A percentile compares a stretch with the other conserved stretches of the same genome.
These are phyloP conservation scores for Ptilonorhynchus violaceus DNA, from an alignment of 2,113 vertebrate species.

Conservation along the genomic window DNA sequence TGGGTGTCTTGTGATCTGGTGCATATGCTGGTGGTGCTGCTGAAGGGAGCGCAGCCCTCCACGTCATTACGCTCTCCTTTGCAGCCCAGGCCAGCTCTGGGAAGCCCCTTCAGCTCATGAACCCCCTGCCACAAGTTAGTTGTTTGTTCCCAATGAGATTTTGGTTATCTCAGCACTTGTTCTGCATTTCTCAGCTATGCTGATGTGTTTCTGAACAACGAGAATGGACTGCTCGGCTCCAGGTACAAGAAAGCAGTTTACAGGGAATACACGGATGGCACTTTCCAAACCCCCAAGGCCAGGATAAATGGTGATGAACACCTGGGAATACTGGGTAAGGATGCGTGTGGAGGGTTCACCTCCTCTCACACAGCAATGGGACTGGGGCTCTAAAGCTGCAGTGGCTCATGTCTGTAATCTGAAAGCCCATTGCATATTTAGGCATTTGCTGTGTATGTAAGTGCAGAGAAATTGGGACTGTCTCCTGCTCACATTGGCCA, in stretches of 20 bases:
- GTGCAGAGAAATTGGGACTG: neutral
- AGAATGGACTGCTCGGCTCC: constrained; percentile 72
- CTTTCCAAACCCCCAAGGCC: constrained; percentile 63
- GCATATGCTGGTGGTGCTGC: neutral
- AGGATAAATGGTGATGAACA: constrained; percentile 64
- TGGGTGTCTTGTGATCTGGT: neutral
- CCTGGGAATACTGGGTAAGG: constrained; percentile 76
- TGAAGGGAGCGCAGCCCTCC: accelerated
- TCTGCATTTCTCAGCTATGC: constrained; percentile 68
- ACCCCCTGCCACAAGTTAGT: neutral
- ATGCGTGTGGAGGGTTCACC: neutral
- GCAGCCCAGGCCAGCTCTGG: neutral
- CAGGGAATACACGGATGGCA: constrained; percentile 75
- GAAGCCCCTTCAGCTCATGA: neutral
- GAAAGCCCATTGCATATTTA: neutral
- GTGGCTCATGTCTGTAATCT: neutral
- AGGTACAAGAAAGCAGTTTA: constrained; percentile 78
- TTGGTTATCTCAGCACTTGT: neutral
- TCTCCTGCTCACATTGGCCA: neutral
- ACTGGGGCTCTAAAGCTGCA: neutral
- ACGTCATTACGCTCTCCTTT: accelerated
- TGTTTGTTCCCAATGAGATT: neutral
- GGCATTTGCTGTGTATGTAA: neutral
- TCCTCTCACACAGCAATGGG: neutral
- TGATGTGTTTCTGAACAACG: constrained; percentile 68